A percentile compares a stretch with the other conserved stretches of the same genome.
These are phyloP conservation scores for Chrysomela aeneicollis DNA, from an alignment of 2,888 invertebrate species.

Conservation along the genomic window DNA sequence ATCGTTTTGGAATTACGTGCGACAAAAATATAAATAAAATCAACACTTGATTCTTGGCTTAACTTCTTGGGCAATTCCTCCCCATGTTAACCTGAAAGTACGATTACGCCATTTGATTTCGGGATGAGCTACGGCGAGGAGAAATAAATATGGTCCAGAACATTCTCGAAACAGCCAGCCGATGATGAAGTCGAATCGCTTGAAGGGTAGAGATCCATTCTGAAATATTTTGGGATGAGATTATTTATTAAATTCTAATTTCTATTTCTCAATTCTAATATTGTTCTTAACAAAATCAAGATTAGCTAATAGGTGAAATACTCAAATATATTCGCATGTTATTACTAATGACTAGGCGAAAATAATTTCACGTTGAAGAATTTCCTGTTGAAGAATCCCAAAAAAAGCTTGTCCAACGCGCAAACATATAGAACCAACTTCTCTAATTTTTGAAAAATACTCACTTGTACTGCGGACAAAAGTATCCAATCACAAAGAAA, in stretches of 20 bases:
- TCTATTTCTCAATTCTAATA: no score
- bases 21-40: conserved; percentile 26
- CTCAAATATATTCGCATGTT: no score
- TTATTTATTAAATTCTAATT: no score
- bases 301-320: no score
- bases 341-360: no score
- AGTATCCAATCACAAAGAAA: conserved; percentile 95
- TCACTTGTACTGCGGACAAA: conserved; percentile 83
- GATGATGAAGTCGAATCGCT: conserved; percentile 90
- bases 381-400: no score
- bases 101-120: conserved; percentile 94
- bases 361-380: no score
- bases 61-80: conserved; percentile 91
- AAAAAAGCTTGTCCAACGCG: no score
- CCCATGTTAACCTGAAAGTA: conserved; percentile 92
- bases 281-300: no score
- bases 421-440: no score
- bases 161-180: conserved; percentile 95
- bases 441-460: no score
- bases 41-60: conserved; percentile 76
- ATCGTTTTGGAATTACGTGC: not conserved
- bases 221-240: conserved; percentile 58
- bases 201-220: conserved; percentile 92
- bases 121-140: conserved; percentile 86
- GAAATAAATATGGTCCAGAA: conserved; percentile 87